Conservation (phyloP, 2,113 vertebrate species). For the Phocoena phocoena region DNA sequence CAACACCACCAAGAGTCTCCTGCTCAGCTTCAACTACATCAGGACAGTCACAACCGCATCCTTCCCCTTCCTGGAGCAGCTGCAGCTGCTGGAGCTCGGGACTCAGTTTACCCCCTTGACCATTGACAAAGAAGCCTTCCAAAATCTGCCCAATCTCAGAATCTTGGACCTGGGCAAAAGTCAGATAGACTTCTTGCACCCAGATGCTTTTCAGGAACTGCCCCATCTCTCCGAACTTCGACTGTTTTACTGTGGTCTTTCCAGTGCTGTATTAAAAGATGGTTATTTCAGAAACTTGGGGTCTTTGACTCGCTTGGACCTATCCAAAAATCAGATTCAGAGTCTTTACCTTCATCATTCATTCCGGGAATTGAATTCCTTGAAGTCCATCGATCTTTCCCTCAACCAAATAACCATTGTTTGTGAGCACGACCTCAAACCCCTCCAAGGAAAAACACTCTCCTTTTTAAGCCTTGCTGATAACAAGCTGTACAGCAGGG, state of each 20-base stretch:
- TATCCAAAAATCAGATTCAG: conserved; percentile 84
- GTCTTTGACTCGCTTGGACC: conserved; percentile 85
- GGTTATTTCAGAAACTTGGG: conserved; percentile 86
- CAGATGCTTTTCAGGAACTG: conserved; percentile 88
- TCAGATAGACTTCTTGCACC: conserved; percentile 79
- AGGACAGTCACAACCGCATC: conserved; percentile 81
- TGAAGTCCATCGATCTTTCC: conserved; percentile 84
- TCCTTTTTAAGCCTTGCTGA: conserved; percentile 77
- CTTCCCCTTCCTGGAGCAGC: conserved; percentile 80
- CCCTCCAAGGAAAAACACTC: conserved; percentile 88
- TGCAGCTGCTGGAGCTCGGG: conserved; percentile 84
- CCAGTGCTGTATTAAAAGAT: conserved; percentile 83
- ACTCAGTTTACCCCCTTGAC: conserved; percentile 76
- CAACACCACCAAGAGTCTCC: conserved; percentile 77
- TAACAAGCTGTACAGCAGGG: conserved; percentile 57
- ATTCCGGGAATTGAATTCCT: conserved; percentile 84
- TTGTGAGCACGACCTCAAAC: conserved; percentile 87
- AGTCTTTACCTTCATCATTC: conserved; percentile 86
- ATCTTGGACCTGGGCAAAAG: conserved; percentile 85
- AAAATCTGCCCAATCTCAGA: conserved; percentile 83
- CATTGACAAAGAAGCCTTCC: conserved; percentile 87
- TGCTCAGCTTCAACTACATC: conserved; percentile 86
- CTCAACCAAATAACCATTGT: conserved; percentile 83
- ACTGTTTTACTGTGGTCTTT: conserved; percentile 83
- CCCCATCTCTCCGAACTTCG: conserved; percentile 78